Evolutionary conservation across 2,113 vertebrate species (phyloP).

Genomic region (Clarias macrocephalus): DNA sequence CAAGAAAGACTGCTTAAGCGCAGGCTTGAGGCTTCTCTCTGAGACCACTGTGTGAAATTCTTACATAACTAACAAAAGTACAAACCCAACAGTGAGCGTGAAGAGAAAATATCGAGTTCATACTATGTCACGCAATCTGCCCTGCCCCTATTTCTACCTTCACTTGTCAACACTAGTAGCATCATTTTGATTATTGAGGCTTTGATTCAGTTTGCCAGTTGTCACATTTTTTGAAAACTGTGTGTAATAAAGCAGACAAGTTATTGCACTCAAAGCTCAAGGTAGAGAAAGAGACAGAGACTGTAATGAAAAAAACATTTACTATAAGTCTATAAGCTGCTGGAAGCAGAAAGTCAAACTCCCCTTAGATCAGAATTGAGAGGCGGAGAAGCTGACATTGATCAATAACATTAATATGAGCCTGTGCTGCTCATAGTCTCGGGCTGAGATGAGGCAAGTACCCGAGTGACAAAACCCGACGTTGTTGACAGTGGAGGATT

Average conservation of each 20-base stretch:
- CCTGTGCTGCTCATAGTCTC: slow-evolving; percentile 55
- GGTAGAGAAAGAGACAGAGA: slow-evolving; percentile 44
- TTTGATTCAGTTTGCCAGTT: slow-evolving; percentile 70
- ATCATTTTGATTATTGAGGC: slow-evolving; percentile 71
- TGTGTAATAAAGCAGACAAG: slow-evolving; percentile 71
- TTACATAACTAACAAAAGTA: slow-evolving; percentile 6
- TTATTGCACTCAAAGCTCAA: slow-evolving; percentile 64
- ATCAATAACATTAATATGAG: slow-evolving; percentile 74
- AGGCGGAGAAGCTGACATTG: slow-evolving; percentile 65
- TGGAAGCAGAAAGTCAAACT: slow-evolving; percentile 32
- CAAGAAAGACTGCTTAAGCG: not conserved
- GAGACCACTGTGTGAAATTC: not conserved
- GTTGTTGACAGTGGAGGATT: slow-evolving; percentile 46
- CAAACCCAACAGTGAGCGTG: not conserved
- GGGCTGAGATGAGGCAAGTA: slow-evolving; percentile 58
- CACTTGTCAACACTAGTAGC: slow-evolving; percentile 69
- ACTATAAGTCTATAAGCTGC: slow-evolving; percentile 46
- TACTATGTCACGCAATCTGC: slow-evolving; percentile 62
- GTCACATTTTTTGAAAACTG: slow-evolving; percentile 68
- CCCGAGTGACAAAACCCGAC: slow-evolving; percentile 51
- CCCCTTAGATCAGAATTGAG: slow-evolving; percentile 53
- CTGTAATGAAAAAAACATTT: slow-evolving; percentile 58
- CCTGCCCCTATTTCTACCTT: slow-evolving; percentile 57
- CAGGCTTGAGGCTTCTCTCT: not conserved
- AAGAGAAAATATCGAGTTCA: slow-evolving; percentile 66